Evolutionary conservation across 2,888 invertebrate species (phyloP).

Genomic region (Latrodectus hesperus): DNA sequence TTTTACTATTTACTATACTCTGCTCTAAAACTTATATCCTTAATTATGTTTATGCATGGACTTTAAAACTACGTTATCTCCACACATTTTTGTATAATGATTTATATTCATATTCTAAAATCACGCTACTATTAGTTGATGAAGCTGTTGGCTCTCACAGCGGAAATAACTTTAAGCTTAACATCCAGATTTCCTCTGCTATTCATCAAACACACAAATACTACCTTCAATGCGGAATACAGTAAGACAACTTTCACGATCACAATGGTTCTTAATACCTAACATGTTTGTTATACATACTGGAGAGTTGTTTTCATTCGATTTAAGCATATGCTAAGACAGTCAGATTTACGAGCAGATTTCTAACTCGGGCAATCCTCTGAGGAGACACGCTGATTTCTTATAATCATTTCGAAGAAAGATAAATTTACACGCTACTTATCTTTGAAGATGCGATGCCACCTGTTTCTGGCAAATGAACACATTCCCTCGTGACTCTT

Average conservation of each 20-base stretch:
- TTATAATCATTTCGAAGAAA: slow-evolving; percentile 36
- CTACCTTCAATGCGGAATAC: background rate
- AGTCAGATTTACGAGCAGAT: slow-evolving; percentile 51
- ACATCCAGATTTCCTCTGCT: background rate
- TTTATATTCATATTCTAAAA: background rate
- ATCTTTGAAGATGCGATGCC: slow-evolving; percentile 54
- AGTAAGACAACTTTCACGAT: background rate
- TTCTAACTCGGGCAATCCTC: slow-evolving; percentile 15
- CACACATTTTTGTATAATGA: no score
- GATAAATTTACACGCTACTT: slow-evolving; percentile 44
- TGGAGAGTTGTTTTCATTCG: slow-evolving; percentile 42
- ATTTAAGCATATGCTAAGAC: slow-evolving; percentile 34
- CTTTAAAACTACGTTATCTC: no score
- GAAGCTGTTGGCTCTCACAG: background rate
- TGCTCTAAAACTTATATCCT: no score
- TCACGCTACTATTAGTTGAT: background rate
- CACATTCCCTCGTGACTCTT: slow-evolving; percentile 16
- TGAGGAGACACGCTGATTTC: slow-evolving; percentile 9
- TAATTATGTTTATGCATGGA: no score
- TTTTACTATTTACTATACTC: no score
- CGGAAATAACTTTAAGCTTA: background rate
- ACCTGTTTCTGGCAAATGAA: slow-evolving; percentile 52
- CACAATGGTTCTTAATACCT: background rate
- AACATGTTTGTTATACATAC: slow-evolving; percentile 1
- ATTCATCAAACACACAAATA: background rate